Evolutionary conservation across 1,140 invertebrate genomes (phyloP), one percentile per base, ranked within the genome.

Genomic region (Elysia chlorotica): DNA sequence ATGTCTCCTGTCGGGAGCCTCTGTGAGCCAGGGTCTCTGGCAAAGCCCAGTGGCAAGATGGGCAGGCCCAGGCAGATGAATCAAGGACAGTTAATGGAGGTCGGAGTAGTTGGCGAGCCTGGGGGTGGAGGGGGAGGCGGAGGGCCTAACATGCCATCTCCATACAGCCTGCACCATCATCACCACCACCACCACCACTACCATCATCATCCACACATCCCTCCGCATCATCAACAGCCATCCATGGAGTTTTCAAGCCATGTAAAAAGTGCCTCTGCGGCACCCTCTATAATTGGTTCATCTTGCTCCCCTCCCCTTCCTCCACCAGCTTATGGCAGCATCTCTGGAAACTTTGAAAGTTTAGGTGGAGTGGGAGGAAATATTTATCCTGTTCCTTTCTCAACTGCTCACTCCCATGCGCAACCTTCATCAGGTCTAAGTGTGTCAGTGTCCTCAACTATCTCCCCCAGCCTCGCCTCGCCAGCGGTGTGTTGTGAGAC

Each of bases 141-240:
- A n/a, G n/a, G n/a, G 37, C 5, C 1, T 4, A 19, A 10, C 2
- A 30, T 56, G 36, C n/a, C 68, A 25, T 62, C 56, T 6, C 36
- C 68, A 2, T 71, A 31, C 23, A 71, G 68, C 25, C 48, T 61
- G n/a, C 67, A 71, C 68, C 68, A 71, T 48, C 68, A 71, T 25
- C 68, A 71, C 36, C 67, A 71, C 28, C 68, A 71, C 57, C 68
- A 71, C 31, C 68, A 71, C 31, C 57, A 71, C 28, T 62, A 71
- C 56, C 68, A 71, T 25, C 68, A 71, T 33, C 68, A 71, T 62
- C 41, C 54, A 1, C 21, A 61, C 2, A 25, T 30, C 33, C 65
- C 37, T 38, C 23, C 37, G n/a, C 4, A 19, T 17, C 25, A 4
- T 14, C 25, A 3, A 2, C 48, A 56, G 53, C 66, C 33, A 35